Evolutionary conservation across 2,888 invertebrate species (phyloP).

Genomic region (Falcaria lacertinaria): DNA sequence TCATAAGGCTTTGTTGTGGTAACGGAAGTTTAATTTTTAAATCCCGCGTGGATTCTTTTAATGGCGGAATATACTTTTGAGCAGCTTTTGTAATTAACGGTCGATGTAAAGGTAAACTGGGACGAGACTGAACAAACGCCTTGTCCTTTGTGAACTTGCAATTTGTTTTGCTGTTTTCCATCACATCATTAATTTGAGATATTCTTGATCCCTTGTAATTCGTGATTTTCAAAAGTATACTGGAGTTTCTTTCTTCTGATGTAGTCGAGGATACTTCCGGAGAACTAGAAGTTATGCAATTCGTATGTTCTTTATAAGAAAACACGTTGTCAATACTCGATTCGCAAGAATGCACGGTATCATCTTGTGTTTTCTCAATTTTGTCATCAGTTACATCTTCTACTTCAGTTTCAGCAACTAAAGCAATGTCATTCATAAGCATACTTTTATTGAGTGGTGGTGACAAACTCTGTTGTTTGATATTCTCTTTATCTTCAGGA

Average conservation of each 20-base stretch:
- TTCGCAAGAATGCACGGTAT: constrained; percentile 42
- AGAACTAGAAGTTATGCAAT: constrained; percentile 49
- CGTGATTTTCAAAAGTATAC: constrained; percentile 65
- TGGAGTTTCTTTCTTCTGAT: constrained; percentile 62
- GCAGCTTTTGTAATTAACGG: constrained; percentile 72
- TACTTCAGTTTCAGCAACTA: constrained; percentile 16
- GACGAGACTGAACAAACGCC: constrained; percentile 41
- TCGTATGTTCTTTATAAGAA: constrained; percentile 28
- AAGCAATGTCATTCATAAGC: not conserved
- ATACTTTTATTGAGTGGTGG: constrained; percentile 16
- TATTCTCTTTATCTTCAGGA: constrained; percentile 39
- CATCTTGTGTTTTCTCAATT: constrained; percentile 28
- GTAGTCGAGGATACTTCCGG: constrained; percentile 73
- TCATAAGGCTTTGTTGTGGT: constrained; percentile 63
- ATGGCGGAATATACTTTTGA: constrained; percentile 74
- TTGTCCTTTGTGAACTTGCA: constrained; percentile 61
- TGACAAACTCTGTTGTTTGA: constrained; percentile 16
- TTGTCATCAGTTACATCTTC: constrained; percentile 20
- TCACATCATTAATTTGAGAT: constrained; percentile 53
- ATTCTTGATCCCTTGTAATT: constrained; percentile 59
- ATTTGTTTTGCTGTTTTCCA: constrained; percentile 28
- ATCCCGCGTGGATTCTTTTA: constrained; percentile 57
- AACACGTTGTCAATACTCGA: constrained; percentile 45
- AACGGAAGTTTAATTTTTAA: constrained; percentile 68
- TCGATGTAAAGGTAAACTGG: constrained; percentile 36